Evolutionary conservation across 2,888 invertebrate species (phyloP), one percentile per base, ranked within the genome.

Genomic region (Agrotis ipsilon): DNA sequence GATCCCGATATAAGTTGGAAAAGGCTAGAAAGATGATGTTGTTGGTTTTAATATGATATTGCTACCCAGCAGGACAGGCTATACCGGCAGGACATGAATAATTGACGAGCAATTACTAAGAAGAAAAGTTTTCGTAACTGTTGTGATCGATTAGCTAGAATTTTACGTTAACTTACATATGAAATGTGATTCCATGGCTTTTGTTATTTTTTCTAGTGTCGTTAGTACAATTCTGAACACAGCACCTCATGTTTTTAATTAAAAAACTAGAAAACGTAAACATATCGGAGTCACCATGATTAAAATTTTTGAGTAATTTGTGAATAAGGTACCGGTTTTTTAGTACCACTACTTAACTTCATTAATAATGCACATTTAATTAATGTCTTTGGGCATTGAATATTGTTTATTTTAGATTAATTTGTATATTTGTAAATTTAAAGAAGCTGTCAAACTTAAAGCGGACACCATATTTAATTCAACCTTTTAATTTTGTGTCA

Each of bases 181-280:
- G 94, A 88, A 94, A 94, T 2, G 93, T 93, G 58, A 94, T 91
- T 75, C 93, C 94, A 84, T 93, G 87, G 69, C 87, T 86, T 86
- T 93, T 94, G 1, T 89, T 89, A 7, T 87, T 90, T 66, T 80
- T 87, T 68, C 90, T 92, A 0, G 93, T 91, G 65, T 93, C 93
- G 76, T 92, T 94, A 3, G 54, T 83, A 81, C 94, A 94, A 74
- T 89, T 90, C 54, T 83, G 90, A 2, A 94, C 94, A 80, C 93
- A 90, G 81, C 94, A 94, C 87, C 91, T 85, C 94, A 94, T 94
- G 71, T 72, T 89, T 70, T 60, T 16, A 14, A 6, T 5, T 18
- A 18, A 65, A 69, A 82, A 81, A 67, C 45, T 61, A 2, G 24
- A 60, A 48, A 69, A 80, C 14, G 64, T 80, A 80, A 80, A 80